Percentiles rank a stretch among this genome's conserved stretches.
Evolutionary conservation across 2,797 vertebrate genomes (phyloP).

Genomic region (Epinephelus malabaricus): DNA sequence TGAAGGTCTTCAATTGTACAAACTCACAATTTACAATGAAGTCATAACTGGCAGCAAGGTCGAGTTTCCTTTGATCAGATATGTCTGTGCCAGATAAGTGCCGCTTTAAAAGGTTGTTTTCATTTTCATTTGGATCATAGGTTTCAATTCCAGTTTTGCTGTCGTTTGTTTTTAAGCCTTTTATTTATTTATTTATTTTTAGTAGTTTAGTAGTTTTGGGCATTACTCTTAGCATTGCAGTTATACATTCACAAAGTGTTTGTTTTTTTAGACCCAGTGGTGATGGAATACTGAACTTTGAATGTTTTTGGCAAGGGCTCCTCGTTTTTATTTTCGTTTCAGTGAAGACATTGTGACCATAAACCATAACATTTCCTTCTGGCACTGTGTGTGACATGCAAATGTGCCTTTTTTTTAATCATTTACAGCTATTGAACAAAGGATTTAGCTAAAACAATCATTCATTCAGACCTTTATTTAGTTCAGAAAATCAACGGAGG

Average conservation of each 20-base stretch:
- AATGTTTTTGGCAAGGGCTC: background rate
- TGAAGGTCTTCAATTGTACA: slow-evolving; percentile 1
- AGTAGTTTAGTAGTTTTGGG: background rate
- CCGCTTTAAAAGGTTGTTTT: slow-evolving; percentile 1
- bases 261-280: background rate
- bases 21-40: slow-evolving; percentile 36
- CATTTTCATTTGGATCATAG: background rate
- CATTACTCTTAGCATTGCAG: background rate
- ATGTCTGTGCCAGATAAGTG: slow-evolving; percentile 4
- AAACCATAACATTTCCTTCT: background rate
- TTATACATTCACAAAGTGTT: background rate
- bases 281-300: background rate
- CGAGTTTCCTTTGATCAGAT: slow-evolving; percentile 7
- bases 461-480: too few relatives aligned
- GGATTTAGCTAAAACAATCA: too few relatives aligned
- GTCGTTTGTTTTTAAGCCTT: background rate
- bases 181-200: background rate
- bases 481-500: too few relatives aligned
- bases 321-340: background rate
- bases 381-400: background rate
- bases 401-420: background rate
- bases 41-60: slow-evolving; percentile 19
- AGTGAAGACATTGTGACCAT: background rate
- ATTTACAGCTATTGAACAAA: too few relatives aligned
- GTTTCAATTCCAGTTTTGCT: background rate